Evolutionary conservation across 2,888 invertebrate species (phyloP).

Genomic region (Napeogenes inachia): DNA sequence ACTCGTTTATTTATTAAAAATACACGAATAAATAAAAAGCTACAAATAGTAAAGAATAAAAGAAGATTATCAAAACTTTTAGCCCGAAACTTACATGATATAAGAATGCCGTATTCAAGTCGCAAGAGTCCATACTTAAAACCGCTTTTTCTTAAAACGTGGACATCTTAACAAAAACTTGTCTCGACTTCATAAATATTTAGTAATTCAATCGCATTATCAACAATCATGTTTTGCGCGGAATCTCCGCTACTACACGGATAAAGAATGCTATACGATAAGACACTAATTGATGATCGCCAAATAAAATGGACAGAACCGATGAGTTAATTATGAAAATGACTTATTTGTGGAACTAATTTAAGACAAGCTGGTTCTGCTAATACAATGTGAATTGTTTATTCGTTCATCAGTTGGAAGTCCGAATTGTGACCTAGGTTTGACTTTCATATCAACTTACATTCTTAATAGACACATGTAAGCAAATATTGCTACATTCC

Average conservation of each 20-base stretch:
- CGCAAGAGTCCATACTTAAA: conserved; percentile 15
- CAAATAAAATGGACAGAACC: conserved; percentile 30
- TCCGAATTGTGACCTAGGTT: too few species aligned
- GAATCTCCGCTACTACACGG: conserved; percentile 43
- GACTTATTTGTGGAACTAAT: conserved; percentile 14
- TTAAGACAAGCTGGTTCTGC: conserved; percentile 4
- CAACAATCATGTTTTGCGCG: conserved; percentile 45
- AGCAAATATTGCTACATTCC: too few species aligned
- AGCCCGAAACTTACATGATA: conserved; percentile 12
- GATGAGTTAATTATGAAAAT: conserved; percentile 33
- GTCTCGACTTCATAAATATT: conserved; percentile 48
- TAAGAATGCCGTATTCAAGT: conserved; percentile 24
- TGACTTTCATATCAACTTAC: too few species aligned
- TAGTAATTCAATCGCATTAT: conserved; percentile 57
- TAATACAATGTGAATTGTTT: too few species aligned
- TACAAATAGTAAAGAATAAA: too few species aligned
- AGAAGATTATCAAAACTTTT: too few species aligned
- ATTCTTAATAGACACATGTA: too few species aligned
- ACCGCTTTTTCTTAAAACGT: conserved; percentile 28
- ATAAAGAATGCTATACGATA: conserved; percentile 47
- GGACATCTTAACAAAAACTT: conserved; percentile 28
- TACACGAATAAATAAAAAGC: too few species aligned
- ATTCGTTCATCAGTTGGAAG: too few species aligned
- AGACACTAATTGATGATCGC: conserved; percentile 47
- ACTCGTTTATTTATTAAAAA: not conserved